phyloP scores from a whole-genome alignment of 1,140 invertebrate genomes.

The Aphaenogaster floridana region DNA sequence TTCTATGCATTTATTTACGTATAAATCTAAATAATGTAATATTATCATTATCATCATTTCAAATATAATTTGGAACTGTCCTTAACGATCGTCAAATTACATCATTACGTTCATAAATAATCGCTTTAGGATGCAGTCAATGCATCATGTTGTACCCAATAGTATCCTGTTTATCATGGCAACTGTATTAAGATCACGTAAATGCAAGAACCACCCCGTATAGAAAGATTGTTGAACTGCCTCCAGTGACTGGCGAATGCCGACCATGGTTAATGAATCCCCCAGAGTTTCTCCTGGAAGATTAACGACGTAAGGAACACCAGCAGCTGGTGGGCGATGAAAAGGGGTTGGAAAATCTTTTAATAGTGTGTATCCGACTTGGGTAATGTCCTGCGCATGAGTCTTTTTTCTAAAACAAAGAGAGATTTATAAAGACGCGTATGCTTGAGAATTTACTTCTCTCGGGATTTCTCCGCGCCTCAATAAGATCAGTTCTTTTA shows the following conservation, averaged over 20 bases:
- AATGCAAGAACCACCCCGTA: not conserved
- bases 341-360: conserved; percentile 50
- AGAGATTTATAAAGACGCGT: conserved; percentile 53
- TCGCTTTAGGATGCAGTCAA: not conserved
- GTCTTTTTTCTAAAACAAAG: conserved; percentile 10
- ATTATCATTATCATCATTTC: conserved; percentile 1
- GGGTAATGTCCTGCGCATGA: conserved; percentile 51
- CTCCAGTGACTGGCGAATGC: conserved; percentile 64
- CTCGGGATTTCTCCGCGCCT: not conserved
- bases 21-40: not conserved
- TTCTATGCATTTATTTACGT: not conserved
- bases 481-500: not conserved
- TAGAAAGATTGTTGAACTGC: conserved; percentile 64
- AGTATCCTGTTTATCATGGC: conserved; percentile 15
- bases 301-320: conserved; percentile 72
- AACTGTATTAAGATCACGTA: conserved; percentile 35
- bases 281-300: conserved; percentile 68
- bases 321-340: conserved; percentile 41
- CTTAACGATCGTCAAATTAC: conserved; percentile 11
- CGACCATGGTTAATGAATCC: conserved; percentile 73
- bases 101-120: not conserved
- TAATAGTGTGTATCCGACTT: conserved; percentile 41
- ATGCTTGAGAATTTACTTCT: conserved; percentile 17
- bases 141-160: not conserved
- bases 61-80: not conserved